These are phyloP conservation scores for Trimorus sp. DNA, from an alignment of 2,888 invertebrate species.

Conservation along the genomic window DNA sequence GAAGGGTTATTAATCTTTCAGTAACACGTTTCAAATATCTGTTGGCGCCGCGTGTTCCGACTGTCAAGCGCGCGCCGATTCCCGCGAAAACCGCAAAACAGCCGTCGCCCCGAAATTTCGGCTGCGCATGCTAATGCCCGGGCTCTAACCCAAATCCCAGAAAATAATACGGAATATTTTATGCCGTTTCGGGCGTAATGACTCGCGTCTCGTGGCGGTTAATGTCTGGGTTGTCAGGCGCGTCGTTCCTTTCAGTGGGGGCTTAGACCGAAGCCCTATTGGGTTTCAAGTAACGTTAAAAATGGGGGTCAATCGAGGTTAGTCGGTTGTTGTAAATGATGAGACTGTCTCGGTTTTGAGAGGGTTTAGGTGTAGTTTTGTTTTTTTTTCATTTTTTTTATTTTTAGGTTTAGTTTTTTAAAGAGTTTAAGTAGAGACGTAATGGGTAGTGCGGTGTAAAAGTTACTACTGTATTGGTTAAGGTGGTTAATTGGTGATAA, in stretches of 20 bases:
- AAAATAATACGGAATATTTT: conserved; percentile 46
- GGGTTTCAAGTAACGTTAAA: not conserved
- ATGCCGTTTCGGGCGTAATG: conserved; percentile 42
- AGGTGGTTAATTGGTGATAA: too few relatives aligned
- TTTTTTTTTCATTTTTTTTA: too few relatives aligned
- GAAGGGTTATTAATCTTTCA: conserved; percentile 53
- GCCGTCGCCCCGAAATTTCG: conserved; percentile 20
- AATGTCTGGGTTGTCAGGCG: conserved; percentile 50
- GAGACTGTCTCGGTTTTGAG: too few relatives aligned
- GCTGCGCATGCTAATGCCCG: conserved; percentile 30
- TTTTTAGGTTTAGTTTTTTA: too few relatives aligned
- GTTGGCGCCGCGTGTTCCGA: conserved; percentile 29
- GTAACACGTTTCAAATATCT: conserved; percentile 43
- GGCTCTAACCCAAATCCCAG: conserved; percentile 36
- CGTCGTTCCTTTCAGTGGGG: conserved; percentile 22
- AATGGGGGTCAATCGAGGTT: too few relatives aligned
- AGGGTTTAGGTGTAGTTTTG: too few relatives aligned
- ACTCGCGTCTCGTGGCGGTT: conserved; percentile 18
- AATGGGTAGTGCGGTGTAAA: too few relatives aligned
- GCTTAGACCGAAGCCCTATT: conserved; percentile 35
- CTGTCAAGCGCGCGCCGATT: conserved; percentile 7
- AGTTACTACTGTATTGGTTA: too few relatives aligned
- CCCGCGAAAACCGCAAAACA: conserved; percentile 29
- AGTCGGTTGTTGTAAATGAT: too few relatives aligned
- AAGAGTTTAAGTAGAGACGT: too few relatives aligned